Evolutionary conservation across 2,113 vertebrate species (phyloP).

Genomic region (Dicerorhinus sumatrensis): DNA sequence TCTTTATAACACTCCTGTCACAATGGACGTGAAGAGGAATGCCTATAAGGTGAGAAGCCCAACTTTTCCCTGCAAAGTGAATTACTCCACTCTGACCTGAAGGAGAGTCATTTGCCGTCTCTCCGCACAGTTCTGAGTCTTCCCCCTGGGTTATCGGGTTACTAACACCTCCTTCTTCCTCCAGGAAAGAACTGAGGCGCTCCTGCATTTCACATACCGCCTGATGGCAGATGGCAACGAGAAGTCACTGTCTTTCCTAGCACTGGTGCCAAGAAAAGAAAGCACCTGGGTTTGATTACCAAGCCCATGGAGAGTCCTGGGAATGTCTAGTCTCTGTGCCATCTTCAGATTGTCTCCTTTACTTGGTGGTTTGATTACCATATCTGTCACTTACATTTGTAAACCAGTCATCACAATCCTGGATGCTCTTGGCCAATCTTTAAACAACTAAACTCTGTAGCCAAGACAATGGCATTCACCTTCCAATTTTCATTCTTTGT

Average conservation of each 20-base stretch:
- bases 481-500: constrained; percentile 40
- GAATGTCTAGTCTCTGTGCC: background rate
- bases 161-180: background rate
- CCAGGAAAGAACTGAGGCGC: background rate
- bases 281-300: constrained; percentile 31
- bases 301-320: background rate
- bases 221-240: background rate
- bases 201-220: background rate
- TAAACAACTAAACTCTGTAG: background rate
- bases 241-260: background rate
- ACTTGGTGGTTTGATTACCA: constrained; percentile 36
- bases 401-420: background rate
- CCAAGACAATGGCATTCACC: background rate
- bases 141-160: background rate
- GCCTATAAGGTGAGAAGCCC: background rate
- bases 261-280: background rate
- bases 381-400: background rate
- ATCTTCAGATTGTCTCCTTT: background rate
- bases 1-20: background rate
- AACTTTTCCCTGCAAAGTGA: background rate
- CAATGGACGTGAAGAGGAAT: background rate
- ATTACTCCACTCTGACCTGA: background rate
- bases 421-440: background rate
- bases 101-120: background rate
- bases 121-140: background rate